These are phyloP conservation scores for Melipona quadrifasciata DNA, from an alignment of 1,140 invertebrate species.

Conservation along the genomic window DNA sequence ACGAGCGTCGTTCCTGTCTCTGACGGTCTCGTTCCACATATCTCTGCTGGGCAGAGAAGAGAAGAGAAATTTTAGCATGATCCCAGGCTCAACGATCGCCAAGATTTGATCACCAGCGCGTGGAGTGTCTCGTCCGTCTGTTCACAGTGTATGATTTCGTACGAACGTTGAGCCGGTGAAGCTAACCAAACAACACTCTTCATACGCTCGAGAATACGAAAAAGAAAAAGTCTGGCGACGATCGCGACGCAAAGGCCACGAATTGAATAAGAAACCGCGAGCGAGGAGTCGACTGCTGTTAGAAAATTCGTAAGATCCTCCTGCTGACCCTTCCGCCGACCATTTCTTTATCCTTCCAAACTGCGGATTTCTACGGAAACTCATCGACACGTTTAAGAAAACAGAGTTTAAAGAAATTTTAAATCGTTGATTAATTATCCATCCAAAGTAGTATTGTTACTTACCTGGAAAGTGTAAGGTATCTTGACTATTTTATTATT, in stretches of 20 bases:
- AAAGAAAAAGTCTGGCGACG: neutral
- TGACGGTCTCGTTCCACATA: neutral
- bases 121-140: neutral
- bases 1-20: neutral
- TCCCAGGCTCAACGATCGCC: neutral
- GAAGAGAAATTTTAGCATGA: neutral
- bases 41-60: neutral
- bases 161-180: neutral
- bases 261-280: conserved; percentile 42
- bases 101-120: neutral
- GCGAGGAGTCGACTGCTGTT: neutral
- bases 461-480: too few species aligned
- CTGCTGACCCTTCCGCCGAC: too few species aligned
- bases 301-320: neutral
- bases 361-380: neutral
- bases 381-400: too few species aligned
- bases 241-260: conserved; percentile 28
- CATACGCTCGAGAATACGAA: neutral
- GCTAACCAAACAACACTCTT: neutral
- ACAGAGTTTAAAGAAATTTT: too few species aligned
- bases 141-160: too few species aligned
- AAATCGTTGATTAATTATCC: too few species aligned
- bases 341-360: neutral
- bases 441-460: too few species aligned
- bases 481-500: too few species aligned